Evolutionary conservation across 2,888 invertebrate genomes (phyloP).

Genomic region (Lochmaea capreae): DNA sequence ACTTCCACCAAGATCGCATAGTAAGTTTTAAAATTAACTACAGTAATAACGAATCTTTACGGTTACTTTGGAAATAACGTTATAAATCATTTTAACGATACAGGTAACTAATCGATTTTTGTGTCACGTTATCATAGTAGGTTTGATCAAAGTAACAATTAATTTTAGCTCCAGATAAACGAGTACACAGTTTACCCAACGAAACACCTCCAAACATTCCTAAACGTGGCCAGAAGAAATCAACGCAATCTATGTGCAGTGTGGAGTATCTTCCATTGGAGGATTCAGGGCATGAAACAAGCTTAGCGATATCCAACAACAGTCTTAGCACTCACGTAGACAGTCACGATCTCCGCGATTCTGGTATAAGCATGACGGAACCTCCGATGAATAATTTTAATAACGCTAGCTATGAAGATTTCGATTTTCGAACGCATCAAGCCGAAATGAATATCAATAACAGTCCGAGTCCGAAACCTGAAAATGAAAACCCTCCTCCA

Average conservation of each 20-base stretch:
- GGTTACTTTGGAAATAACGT: not conserved
- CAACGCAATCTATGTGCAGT: constrained; percentile 66
- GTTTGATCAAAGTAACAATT: not conserved
- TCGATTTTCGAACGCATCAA: constrained; percentile 60
- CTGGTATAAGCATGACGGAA: constrained; percentile 67
- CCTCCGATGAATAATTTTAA: constrained; percentile 64
- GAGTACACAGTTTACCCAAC: constrained; percentile 63
- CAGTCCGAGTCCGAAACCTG: constrained; percentile 57
- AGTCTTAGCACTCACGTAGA: constrained; percentile 53
- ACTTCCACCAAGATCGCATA: constrained; percentile 82
- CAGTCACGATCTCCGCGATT: constrained; percentile 68
- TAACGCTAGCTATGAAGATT: constrained; percentile 64
- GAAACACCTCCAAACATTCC: constrained; percentile 65
- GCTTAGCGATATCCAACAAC: constrained; percentile 58
- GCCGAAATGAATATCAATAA: constrained; percentile 63
- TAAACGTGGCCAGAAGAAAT: constrained; percentile 64
- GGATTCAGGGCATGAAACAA: constrained; percentile 54
- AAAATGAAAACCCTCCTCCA: constrained; percentile 61
- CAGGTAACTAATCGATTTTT: too few species aligned
- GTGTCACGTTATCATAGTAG: too few species aligned
- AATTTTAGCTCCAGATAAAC: constrained; percentile 69
- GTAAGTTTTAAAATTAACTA: constrained; percentile 62
- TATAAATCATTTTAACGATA: not conserved
- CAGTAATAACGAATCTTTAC: not conserved
- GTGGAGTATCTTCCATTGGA: constrained; percentile 67